These are phyloP conservation scores for Sanderia malayensis DNA, from an alignment of 30 jellyfish, hydroid and myxozoan species.

Conservation along the genomic window DNA sequence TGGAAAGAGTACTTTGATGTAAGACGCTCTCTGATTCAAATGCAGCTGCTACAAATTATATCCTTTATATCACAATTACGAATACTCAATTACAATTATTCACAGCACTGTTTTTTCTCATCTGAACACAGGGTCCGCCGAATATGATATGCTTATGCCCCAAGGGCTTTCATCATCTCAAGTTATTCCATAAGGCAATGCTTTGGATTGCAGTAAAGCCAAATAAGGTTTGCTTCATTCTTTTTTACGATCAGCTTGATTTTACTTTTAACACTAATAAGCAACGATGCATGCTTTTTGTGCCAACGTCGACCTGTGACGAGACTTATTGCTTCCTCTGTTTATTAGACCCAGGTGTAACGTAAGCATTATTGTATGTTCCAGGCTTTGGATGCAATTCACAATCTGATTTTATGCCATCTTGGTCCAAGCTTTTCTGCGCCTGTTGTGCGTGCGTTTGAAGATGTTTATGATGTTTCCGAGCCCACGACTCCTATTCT, in stretches of 20 bases:
- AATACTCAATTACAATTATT: too few relatives aligned
- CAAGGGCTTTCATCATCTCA: slow-evolving; percentile 25
- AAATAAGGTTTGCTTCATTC: slow-evolving; percentile 18
- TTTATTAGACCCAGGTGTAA: neutral
- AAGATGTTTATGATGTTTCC: slow-evolving; percentile 2
- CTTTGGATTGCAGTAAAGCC: slow-evolving; percentile 63
- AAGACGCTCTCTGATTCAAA: too few relatives aligned
- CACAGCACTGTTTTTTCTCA: neutral
- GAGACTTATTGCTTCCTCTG: too few relatives aligned
- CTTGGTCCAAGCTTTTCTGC: slow-evolving; percentile 68
- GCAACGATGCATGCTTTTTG: neutral
- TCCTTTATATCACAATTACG: neutral
- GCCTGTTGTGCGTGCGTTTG: slow-evolving; percentile 9
- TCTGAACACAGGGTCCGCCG: slow-evolving; percentile 22
- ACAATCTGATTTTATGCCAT: slow-evolving; percentile 23
- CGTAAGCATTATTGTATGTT: neutral
- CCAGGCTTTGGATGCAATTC: slow-evolving; percentile 31
- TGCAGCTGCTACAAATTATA: neutral
- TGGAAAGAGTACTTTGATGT: slow-evolving; percentile 73
- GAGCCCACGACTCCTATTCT: slow-evolving; percentile 12
- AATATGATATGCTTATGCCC: slow-evolving; percentile 47
- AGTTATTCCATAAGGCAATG: slow-evolving; percentile 47
- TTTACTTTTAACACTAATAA: neutral
- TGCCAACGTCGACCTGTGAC: neutral
- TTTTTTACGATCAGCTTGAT: too few relatives aligned